Evolutionary conservation across 2,888 invertebrate species (phyloP), one percentile per base, ranked within the genome.

Genomic region (Eueremaeus valkanovi): DNA sequence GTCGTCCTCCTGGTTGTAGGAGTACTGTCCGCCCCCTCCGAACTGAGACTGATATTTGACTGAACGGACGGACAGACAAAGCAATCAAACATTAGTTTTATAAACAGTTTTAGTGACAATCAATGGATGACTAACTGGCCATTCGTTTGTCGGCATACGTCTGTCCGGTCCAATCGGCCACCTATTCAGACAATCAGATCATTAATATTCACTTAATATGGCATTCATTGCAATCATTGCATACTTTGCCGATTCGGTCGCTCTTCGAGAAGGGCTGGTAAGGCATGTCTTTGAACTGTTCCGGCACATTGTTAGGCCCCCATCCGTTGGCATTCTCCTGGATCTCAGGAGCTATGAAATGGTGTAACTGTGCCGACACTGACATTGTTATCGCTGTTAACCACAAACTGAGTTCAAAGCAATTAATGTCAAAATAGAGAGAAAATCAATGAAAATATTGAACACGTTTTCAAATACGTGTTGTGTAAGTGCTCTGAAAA

Each of bases 231-330:
- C 6, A 49, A 49, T n/a, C 16, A 49, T 16, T 5, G 16, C 49
- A 49, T 81, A 97, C 97, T 88, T 98, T 98, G 81, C 99, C 99
- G 79, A 99, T 87, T 80, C 97, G 90, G 85, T 99, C 98, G 78
- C 95, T 95, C 86, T 99, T 99, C 80, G 97, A 95, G 84, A 97
- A 99, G 55, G 97, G 97, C 85, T 99, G 98, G 85, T 98, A 99
- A 13, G 98, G 98, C 90, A 96, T 93, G 85, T 95, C 94, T 82
- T 91, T 90, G 85, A 94, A 96, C 82, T 93, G 92, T 77, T 93
- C 93, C 74, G 95, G 94, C 85, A 95, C 87, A 84, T 92, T 92
- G 85, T 91, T 92, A 63, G 99, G 99, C 18, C 99, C 98, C 98
- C 98, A 99, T 83, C 98, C 98, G 79, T 88, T 88, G 1, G 91